Evolutionary conservation across 2,797 vertebrate species (phyloP).

Genomic region (Helostoma temminkii): DNA sequence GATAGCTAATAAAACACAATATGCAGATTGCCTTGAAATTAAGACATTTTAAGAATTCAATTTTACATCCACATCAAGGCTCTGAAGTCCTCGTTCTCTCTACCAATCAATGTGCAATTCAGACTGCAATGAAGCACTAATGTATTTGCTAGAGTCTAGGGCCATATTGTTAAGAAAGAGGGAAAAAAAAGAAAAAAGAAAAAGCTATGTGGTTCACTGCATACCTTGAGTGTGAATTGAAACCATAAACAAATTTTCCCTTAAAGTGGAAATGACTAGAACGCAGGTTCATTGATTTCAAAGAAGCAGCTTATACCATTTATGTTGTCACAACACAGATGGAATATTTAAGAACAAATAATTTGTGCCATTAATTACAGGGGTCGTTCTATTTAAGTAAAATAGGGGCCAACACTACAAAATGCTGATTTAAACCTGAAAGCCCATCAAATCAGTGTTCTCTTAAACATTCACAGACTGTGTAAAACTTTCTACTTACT

Average conservation of each 20-base stretch:
- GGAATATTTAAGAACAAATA: conserved; percentile 20
- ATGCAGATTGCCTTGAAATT: conserved; percentile 21
- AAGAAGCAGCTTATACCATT: conserved; percentile 8
- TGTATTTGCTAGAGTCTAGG: conserved; percentile 39
- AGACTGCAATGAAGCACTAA: conserved; percentile 18
- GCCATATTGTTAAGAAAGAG: conserved; percentile 44
- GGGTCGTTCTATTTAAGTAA: too few relatives aligned
- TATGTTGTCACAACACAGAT: conserved; percentile 22
- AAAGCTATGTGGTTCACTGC: conserved; percentile 11
- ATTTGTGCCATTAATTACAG: not conserved
- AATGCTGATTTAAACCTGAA: conserved; percentile 12
- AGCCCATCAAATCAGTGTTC: not conserved
- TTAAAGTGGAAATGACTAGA: conserved; percentile 19
- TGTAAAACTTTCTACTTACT: not conserved
- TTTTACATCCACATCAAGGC: conserved; percentile 17
- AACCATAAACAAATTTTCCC: conserved; percentile 21
- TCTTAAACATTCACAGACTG: not conserved
- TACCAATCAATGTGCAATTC: conserved; percentile 35
- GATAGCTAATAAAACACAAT: conserved; percentile 29
- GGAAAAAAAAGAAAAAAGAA: conserved; percentile 9
- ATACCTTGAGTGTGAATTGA: conserved; percentile 29
- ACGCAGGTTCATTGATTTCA: not conserved
- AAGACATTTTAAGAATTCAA: conserved; percentile 10
- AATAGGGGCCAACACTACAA: not conserved
- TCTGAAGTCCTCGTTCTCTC: conserved; percentile 14